Base-by-base conservation (phyloP, 1,140 invertebrate species). In the Pseudomyrmex pallidus region DNA sequence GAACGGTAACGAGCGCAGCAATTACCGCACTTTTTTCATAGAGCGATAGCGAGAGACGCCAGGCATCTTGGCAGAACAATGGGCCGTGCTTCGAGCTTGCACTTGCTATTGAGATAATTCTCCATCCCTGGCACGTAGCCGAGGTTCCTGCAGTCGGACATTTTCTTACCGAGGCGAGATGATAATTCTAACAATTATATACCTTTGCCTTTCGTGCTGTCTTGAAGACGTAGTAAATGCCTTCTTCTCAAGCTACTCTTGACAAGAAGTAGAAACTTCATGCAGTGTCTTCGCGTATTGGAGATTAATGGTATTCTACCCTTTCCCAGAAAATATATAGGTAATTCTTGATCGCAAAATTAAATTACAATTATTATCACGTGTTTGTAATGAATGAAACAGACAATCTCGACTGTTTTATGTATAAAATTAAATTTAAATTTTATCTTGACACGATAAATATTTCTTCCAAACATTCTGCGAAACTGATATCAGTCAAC, bases 1-100 rank as follows among this genome's bases (percentile, higher is more conserved):
- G 85, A 86, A 87, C 87, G 88, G 88, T 89, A 89, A 89, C 88
- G 88, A 89, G 88, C 87, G 74, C 88, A 70, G 88, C 88, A 89
- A 89, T 89, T 89, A 89, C 88, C 88, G 87, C 85, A 85, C 77
- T 87, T 85, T 85, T 88, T 85, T 89, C 78, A 89, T 89, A 85
- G 87, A 77, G 35, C 88, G 85, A 89, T 86, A 86, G 84, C 74
- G 84, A 68, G 82, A 82, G 74, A 84, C 82, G 80, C 62, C 72
- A 54, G 84, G 66, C 87, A 61, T 89, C 88, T 89, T 89, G 88
- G 87, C 88, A 85, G 85, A 89, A 89, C 88, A 89, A 89, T 89
- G 87, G 85, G 2, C 25, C 67, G 70, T 62, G 86, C 78, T 78
- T 77, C 77, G 67, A 77, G 85, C 82, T 74, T 78, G 68, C 74